Percentiles rank a stretch among this genome's conserved stretches.
Conservation (phyloP, 2,797 vertebrate genomes). For the Amblyraja radiata region DNA sequence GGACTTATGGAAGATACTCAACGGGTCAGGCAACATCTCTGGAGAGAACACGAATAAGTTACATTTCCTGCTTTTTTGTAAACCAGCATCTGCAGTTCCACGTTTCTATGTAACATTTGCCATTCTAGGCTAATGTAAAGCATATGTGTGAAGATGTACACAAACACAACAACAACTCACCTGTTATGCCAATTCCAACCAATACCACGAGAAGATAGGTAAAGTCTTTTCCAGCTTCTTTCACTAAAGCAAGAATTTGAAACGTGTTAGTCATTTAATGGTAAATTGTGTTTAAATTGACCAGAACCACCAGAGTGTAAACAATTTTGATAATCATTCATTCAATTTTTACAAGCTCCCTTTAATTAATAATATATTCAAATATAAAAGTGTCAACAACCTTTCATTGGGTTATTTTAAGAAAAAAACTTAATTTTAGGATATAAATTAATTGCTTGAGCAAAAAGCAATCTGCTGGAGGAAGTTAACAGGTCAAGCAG, state of each 20-base stretch:
- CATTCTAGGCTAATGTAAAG: not conserved
- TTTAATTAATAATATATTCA: not conserved
- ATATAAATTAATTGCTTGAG: no score
- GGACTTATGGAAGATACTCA: not conserved
- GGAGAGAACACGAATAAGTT: no score
- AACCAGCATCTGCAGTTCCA: no score
- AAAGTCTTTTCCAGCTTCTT: constrained; percentile 82
- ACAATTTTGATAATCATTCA: not conserved
- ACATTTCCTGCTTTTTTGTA: no score
- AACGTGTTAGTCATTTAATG: not conserved
- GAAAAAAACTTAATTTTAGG: not conserved
- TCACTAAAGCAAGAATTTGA: constrained; percentile 62
- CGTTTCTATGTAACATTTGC: not conserved
- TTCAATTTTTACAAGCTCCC: not conserved
- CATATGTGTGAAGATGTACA: not conserved
- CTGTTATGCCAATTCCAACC: constrained; percentile 80
- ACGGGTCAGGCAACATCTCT: no score
- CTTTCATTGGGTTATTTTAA: not conserved
- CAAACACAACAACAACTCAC: constrained; percentile 51
- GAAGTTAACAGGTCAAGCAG: no score
- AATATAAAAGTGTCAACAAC: not conserved
- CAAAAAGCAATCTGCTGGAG: no score
- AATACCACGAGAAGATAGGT: constrained; percentile 83
- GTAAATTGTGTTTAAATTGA: not conserved
- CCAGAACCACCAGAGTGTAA: not conserved